phyloP scores from a whole-genome alignment of 2,113 vertebrate genomes.

The Ceyx margarethae region DNA sequence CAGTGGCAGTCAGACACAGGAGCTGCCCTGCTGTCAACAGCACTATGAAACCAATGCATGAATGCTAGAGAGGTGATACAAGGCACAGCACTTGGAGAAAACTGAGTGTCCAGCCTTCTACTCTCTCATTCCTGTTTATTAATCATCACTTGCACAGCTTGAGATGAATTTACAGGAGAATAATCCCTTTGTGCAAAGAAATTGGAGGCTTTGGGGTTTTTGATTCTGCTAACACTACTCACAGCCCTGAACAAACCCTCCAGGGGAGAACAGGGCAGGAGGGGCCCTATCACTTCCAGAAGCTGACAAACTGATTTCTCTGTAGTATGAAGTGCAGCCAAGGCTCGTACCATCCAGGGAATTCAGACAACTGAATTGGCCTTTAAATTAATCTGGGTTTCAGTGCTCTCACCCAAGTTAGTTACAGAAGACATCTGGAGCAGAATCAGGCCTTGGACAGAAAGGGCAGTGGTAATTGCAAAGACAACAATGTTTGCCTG shows the following conservation, averaged over 20 bases:
- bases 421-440: not conserved
- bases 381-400: not conserved
- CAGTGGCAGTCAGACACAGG: no score
- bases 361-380: not conserved
- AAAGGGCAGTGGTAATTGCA: not conserved
- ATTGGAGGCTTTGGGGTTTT: not conserved
- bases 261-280: accelerated
- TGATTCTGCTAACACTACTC: accelerated
- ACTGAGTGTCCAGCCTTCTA: accelerated
- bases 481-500: not conserved
- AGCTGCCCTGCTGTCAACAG: not conserved
- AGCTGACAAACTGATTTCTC: not conserved
- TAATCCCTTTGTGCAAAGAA: not conserved
- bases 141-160: not conserved
- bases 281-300: not conserved
- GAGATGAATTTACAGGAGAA: not conserved
- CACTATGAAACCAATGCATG: not conserved
- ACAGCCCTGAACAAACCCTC: not conserved
- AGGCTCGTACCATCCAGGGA: not conserved
- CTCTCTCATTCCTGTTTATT: not conserved
- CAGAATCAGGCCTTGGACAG: accelerated
- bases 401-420: not conserved
- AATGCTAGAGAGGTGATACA: no score
- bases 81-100: not conserved
- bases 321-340: not conserved